A percentile compares a stretch with the other conserved stretches of the same genome.
These are phyloP conservation scores for Anagyrus pseudococci DNA, from an alignment of 2,888 invertebrate genomes.

Conservation along the genomic window DNA sequence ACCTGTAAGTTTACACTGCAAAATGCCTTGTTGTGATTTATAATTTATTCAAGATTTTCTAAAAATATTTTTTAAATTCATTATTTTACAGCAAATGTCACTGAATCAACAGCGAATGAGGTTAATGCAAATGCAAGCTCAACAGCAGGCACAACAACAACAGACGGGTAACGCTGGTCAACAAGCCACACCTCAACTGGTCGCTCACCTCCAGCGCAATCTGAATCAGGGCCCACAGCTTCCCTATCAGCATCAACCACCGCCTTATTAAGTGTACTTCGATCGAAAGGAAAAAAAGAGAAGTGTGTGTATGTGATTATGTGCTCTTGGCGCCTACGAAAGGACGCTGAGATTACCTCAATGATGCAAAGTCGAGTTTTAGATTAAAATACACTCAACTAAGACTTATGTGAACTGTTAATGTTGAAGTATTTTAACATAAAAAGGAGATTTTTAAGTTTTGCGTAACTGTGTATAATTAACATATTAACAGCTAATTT, in stretches of 20 bases:
- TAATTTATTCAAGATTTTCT: neutral
- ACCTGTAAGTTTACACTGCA: constrained; percentile 58
- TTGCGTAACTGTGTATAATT: constrained; percentile 30
- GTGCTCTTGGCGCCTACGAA: constrained; percentile 27
- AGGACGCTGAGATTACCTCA: constrained; percentile 24
- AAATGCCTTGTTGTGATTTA: constrained; percentile 1
- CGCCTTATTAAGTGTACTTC: constrained; percentile 62
- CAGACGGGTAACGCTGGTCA: constrained; percentile 54
- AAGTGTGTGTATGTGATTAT: constrained; percentile 23
- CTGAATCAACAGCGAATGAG: constrained; percentile 65
- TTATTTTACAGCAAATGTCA: constrained; percentile 55
- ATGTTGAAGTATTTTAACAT: constrained; percentile 36
- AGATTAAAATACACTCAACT: constrained; percentile 3
- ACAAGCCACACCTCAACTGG: constrained; percentile 69
- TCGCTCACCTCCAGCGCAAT: constrained; percentile 72
- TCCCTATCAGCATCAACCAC: constrained; percentile 68
- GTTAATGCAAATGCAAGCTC: constrained; percentile 61
- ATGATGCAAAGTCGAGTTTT: constrained; percentile 21
- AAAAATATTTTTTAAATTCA: constrained; percentile 8
- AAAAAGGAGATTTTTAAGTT: constrained; percentile 22
- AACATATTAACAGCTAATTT: constrained; percentile 17
- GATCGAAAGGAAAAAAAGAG: constrained; percentile 11
- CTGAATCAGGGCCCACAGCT: constrained; percentile 63
- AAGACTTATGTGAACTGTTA: constrained; percentile 23
- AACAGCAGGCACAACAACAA: constrained; percentile 62